Evolutionary conservation across 2,113 vertebrate genomes (phyloP), one percentile per base, ranked within the genome.

Genomic region (Candoia aspera): DNA sequence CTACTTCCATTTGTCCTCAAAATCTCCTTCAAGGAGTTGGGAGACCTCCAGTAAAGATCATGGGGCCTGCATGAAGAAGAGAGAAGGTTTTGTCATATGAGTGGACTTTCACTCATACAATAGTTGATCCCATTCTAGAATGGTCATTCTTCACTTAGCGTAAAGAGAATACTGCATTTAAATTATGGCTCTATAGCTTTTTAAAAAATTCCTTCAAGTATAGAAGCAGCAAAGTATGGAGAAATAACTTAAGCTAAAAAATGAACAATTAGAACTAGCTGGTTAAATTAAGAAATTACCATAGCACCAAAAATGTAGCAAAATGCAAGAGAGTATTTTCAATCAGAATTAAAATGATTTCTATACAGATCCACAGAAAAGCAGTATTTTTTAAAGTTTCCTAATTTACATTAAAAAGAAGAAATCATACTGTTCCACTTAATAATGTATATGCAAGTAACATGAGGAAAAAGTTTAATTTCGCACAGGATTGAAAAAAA

Each of bases 401-500:
- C 21, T 10, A 59, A 12, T 73, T 68, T 53, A 86, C 57, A 33
- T 64, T 57, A 64, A 54, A 86, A 91, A 86, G 62, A 73, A 55
- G 1, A 57, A 11, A 37, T 33, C 54, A 33, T 92, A 90, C 83
- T 86, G 93, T 92, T 89, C 86, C 90, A 6, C 3, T n/a, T 6
- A 37, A 58, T 11, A 59, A 19, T 29, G 6, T 46, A 26, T 8
- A 68, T 6, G 53, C 37, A 88, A 79, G 58, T 90, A 95, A 86
- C 12, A 26, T 37, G 92, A 37, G 90, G 11, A 84, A 84, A 68
- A 90, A 89, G 58, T 90, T 60, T 93, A 93, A 46, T 91, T 95
- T 94, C 94, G 95, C 53, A 92, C 0, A 84, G 4, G 23, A 92
- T 84, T 91, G 68, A 8, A 42, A 90, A 84, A 95, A 88, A 95